These are phyloP conservation scores for Furcula furcula DNA, from an alignment of 2,888 invertebrate genomes.

Conservation along the genomic window DNA sequence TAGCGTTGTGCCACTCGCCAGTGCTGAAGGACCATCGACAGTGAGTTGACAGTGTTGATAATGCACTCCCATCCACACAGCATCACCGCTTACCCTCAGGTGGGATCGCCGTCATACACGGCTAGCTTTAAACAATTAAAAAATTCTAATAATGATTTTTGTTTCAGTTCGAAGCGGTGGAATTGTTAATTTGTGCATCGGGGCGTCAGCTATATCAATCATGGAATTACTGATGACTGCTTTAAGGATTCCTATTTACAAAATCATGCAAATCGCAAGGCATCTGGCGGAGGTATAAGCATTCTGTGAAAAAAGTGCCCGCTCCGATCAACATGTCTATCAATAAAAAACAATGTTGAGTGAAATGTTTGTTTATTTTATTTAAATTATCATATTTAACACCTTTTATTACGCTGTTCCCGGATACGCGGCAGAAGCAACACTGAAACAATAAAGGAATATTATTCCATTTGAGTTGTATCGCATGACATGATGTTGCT, in stretches of 20 bases:
- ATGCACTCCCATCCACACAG: no score
- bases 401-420: no score
- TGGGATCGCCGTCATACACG: no score
- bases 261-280: constrained; percentile 28
- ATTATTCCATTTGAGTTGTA: no score
- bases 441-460: no score
- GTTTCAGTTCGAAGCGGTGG: constrained; percentile 67
- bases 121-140: background rate
- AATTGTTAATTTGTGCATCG: constrained; percentile 64
- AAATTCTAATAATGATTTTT: constrained; percentile 5
- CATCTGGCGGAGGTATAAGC: constrained; percentile 21
- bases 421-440: no score
- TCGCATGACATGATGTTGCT: no score
- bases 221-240: constrained; percentile 53
- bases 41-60: no score
- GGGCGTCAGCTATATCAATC: constrained; percentile 63
- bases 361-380: background rate
- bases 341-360: constrained; percentile 27
- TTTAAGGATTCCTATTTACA: constrained; percentile 40
- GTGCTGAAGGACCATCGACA: no score
- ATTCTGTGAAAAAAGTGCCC: constrained; percentile 11
- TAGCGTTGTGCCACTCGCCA: no score
- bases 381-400: no score
- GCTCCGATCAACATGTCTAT: constrained; percentile 15
- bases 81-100: no score